Conservation (phyloP, 2,888 invertebrate species). For the Hydrotaea diabolus region DNA sequence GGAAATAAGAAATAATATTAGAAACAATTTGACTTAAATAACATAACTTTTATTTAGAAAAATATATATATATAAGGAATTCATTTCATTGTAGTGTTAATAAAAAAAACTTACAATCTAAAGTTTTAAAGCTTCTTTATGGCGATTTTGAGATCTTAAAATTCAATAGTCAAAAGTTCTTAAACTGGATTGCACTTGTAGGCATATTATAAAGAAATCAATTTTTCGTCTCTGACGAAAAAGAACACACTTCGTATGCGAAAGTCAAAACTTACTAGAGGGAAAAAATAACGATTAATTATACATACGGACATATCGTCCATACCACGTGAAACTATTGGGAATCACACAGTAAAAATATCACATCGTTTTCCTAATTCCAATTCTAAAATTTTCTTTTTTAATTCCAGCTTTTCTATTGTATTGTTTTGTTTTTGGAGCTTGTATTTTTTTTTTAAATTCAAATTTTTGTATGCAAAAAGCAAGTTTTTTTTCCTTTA, state of each 20-base stretch:
- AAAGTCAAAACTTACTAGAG: background rate
- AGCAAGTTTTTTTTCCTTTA: slow-evolving; percentile 27
- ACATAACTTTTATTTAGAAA: slow-evolving; percentile 39
- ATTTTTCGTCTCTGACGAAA: slow-evolving; percentile 7
- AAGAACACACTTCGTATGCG: slow-evolving; percentile 15
- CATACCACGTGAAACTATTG: no score
- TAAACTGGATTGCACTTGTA: slow-evolving; percentile 4
- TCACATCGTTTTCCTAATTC: slow-evolving; percentile 40
- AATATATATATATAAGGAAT: slow-evolving; percentile 34
- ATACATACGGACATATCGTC: background rate
- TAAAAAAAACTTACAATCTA: slow-evolving; percentile 30
- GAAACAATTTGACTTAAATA: slow-evolving; percentile 46
- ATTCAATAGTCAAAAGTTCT: slow-evolving; percentile 17
- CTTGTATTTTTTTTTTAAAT: slow-evolving; percentile 37
- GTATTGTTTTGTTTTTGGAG: slow-evolving; percentile 41
- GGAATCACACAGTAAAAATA: slow-evolving; percentile 24
- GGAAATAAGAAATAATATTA: slow-evolving; percentile 46
- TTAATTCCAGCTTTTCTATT: slow-evolving; percentile 43
- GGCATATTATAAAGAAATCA: slow-evolving; percentile 26
- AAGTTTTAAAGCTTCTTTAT: slow-evolving; percentile 31
- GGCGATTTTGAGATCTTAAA: slow-evolving; percentile 43
- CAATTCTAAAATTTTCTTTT: slow-evolving; percentile 50
- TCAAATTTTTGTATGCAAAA: slow-evolving; percentile 21
- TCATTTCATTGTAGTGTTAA: no score
- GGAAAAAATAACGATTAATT: slow-evolving; percentile 4